These are phyloP conservation scores for Pseudomyrmex cubaensis DNA, from an alignment of 1,140 invertebrate genomes.

Conservation along the genomic window DNA sequence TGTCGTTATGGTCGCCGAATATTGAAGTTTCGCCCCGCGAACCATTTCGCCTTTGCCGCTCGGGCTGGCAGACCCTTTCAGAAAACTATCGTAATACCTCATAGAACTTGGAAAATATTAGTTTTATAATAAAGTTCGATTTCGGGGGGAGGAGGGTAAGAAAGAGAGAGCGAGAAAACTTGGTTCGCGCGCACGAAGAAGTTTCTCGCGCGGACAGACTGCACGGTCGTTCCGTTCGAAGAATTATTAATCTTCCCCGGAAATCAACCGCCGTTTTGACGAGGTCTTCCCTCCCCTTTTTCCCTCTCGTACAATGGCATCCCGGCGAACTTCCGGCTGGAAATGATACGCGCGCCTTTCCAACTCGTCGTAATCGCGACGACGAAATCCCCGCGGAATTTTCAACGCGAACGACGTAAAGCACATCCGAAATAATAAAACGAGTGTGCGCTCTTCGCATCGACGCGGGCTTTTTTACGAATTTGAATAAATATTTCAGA, in stretches of 20 bases:
- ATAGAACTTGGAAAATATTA: slow-evolving; percentile 79
- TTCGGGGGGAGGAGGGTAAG: neutral
- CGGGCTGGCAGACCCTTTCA: slow-evolving; percentile 72
- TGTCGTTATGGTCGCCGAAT: slow-evolving; percentile 81
- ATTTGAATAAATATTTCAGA: neutral
- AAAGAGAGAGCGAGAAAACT: neutral
- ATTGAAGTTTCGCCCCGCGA: slow-evolving; percentile 77
- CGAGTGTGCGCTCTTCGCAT: too few species aligned
- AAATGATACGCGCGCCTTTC: slow-evolving; percentile 53
- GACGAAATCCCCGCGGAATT: neutral
- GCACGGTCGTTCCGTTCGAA: slow-evolving; percentile 63
- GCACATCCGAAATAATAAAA: neutral
- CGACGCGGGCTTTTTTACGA: neutral
- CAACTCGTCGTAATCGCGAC: slow-evolving; percentile 5
- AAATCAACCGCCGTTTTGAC: slow-evolving; percentile 73
- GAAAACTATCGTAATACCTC: slow-evolving; percentile 80
- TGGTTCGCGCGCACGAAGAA: neutral
- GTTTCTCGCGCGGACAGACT: slow-evolving; percentile 20
- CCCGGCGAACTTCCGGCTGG: slow-evolving; percentile 35
- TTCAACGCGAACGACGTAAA: neutral
- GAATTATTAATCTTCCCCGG: slow-evolving; percentile 73
- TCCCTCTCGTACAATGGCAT: slow-evolving; percentile 43
- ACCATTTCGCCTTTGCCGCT: slow-evolving; percentile 71
- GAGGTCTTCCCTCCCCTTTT: slow-evolving; percentile 48
- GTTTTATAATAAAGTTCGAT: slow-evolving; percentile 77